A percentile compares a stretch with the other conserved stretches of the same genome.
Evolutionary conservation across 2,888 invertebrate species (phyloP).

Genomic region (Polia nebulosa): DNA sequence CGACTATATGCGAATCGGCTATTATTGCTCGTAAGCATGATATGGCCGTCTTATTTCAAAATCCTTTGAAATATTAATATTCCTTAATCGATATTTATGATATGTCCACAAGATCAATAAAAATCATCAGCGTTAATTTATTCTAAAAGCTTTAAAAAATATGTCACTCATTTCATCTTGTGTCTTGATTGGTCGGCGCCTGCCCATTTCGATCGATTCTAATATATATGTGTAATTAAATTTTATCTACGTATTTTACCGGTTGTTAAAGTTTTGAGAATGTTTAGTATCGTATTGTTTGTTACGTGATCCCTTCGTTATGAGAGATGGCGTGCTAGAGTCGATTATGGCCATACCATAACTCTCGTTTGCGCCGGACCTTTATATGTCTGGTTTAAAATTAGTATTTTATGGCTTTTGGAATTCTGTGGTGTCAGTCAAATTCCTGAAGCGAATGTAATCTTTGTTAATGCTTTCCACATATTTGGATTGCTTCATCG

Average conservation of each 20-base stretch:
- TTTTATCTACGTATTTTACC: constrained; percentile 64
- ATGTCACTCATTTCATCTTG: constrained; percentile 57
- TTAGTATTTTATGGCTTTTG: constrained; percentile 73
- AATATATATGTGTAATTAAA: constrained; percentile 58
- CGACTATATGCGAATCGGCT: constrained; percentile 4
- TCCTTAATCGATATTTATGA: constrained; percentile 24
- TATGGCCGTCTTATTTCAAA: constrained; percentile 29
- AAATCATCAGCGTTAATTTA: constrained; percentile 51
- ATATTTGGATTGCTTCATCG: constrained; percentile 43
- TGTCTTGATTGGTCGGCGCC: constrained; percentile 64
- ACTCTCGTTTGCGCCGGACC: constrained; percentile 73
- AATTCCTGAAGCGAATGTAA: constrained; percentile 58
- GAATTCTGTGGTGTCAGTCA: constrained; percentile 66
- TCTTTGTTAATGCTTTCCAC: constrained; percentile 49
- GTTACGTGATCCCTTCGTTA: constrained; percentile 69
- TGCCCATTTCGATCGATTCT: constrained; percentile 60
- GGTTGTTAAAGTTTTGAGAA: constrained; percentile 59
- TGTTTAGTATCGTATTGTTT: constrained; percentile 62
- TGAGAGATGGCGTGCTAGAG: constrained; percentile 74
- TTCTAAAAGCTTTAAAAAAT: constrained; percentile 50
- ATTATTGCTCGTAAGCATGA: constrained; percentile 10
- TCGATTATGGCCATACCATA: constrained; percentile 73
- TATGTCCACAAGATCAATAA: constrained; percentile 38
- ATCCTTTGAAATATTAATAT: constrained; percentile 29
- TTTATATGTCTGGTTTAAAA: constrained; percentile 75